phyloP scores from a whole-genome alignment of 2,797 vertebrate genomes.

The Argya squamiceps region DNA sequence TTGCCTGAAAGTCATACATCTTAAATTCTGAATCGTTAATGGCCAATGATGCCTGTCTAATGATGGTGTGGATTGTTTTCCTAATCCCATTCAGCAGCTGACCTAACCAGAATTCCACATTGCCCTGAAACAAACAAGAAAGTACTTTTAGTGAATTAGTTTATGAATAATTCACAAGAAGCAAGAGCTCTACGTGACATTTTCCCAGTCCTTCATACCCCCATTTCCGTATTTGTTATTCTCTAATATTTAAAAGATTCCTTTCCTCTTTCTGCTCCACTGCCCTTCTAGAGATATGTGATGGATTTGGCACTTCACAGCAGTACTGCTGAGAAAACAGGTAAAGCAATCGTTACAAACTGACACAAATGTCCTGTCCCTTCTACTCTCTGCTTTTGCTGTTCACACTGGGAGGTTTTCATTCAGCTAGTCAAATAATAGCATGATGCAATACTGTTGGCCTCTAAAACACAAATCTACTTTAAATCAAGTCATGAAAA shows the following conservation, averaged over 20 bases:
- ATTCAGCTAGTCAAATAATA: neutral
- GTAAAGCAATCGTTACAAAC: neutral
- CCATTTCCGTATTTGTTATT: neutral
- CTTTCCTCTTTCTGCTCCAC: neutral
- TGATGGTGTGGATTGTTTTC: constrained; percentile 83
- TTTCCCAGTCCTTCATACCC: neutral
- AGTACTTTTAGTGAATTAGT: neutral
- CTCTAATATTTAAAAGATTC: neutral
- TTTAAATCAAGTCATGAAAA: constrained; percentile 31
- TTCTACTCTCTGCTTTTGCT: neutral
- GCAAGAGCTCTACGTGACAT: neutral
- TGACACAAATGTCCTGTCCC: neutral
- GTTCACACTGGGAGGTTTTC: neutral
- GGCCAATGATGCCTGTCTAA: constrained; percentile 78
- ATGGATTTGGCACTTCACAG: neutral
- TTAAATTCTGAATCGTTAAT: constrained; percentile 78
- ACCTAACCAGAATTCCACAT: constrained; percentile 86
- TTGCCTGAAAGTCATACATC: constrained; percentile 82
- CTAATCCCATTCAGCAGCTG: constrained; percentile 80
- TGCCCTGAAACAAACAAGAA: constrained; percentile 78
- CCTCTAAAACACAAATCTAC: neutral
- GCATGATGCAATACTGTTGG: neutral
- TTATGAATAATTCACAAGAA: constrained; percentile 47
- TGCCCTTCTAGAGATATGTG: neutral
- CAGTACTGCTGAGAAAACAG: neutral